These are phyloP conservation scores for Zosterops lateralis DNA, from an alignment of 2,113 vertebrate genomes.

Conservation along the genomic window DNA sequence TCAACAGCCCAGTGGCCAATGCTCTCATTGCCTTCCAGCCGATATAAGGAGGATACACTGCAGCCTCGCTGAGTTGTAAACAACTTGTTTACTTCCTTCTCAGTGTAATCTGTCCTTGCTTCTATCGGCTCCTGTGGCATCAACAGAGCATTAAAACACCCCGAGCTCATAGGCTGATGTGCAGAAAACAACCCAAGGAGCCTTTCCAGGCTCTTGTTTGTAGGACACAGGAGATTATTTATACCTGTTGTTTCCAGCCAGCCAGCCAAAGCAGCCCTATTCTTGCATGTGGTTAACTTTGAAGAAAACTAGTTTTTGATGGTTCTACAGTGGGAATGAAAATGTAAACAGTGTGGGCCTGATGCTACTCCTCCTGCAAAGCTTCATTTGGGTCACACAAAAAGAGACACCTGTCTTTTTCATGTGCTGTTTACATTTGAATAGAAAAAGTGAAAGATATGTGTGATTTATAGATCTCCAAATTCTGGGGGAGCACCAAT, in stretches of 20 bases:
- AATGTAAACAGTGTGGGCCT: neutral
- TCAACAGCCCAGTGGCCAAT: neutral
- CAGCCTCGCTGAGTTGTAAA: slow-evolving; percentile 11
- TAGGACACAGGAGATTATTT: neutral
- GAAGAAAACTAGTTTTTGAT: neutral
- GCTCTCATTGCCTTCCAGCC: neutral
- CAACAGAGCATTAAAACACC: slow-evolving; percentile 47
- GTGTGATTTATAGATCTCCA: neutral
- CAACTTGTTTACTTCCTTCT: slow-evolving; percentile 50
- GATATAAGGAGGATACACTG: neutral
- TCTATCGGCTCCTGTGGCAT: slow-evolving; percentile 10
- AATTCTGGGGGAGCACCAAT: neutral
- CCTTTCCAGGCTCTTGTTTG: slow-evolving; percentile 5
- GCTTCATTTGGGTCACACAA: neutral
- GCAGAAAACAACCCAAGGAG: slow-evolving; percentile 22
- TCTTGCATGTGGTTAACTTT: neutral
- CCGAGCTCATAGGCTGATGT: slow-evolving; percentile 23
- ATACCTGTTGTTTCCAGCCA: slow-evolving; percentile 10
- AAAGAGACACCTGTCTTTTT: neutral
- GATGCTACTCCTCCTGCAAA: neutral
- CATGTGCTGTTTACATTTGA: neutral
- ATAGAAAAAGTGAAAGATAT: neutral
- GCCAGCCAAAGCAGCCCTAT: neutral
- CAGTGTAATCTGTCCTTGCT: slow-evolving; percentile 34
- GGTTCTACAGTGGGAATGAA: neutral